Base-by-base conservation (phyloP, 2,888 invertebrate genomes). In the Adela reaumurella region DNA sequence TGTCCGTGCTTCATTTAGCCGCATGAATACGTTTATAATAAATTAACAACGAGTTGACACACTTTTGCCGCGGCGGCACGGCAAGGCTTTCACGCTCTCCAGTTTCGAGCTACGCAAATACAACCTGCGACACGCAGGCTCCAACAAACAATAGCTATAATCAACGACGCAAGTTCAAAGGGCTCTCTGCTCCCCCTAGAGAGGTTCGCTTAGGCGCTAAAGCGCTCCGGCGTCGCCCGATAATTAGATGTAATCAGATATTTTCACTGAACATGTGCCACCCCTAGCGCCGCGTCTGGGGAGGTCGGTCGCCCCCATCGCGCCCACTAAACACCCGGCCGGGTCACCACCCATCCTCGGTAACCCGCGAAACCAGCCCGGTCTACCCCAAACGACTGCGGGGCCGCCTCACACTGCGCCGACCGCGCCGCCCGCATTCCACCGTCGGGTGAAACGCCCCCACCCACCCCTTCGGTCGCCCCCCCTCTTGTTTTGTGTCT, bases 211-310 rank as follows among this genome's bases (percentile, higher is more conserved):
- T 57, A 58, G 59, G 61, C 61, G 62, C 59, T 59, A 60, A 59
- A 58, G 59, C 55, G 57, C 58, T 58, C 54, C 41, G 46, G 46
- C 46, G 20, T 44, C 63, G 65, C 64, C 68, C 67, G 64, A 70
- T 77, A 77, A 76, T 76, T 74, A 76, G 73, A 70, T 74, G 74
- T 77, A 77, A 77, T 77, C 76, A 74, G 76, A 77, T 77, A 77
- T 76, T 76, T 77, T 74, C 70, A 66, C 71, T 67, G 68, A 72
- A 69, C 68, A 64, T 66, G 64, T 64, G 62, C 57, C 20, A 11
- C 16, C 14, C 44, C 11, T 19, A 3, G 11, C 45, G 16, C 45
- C 10, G 20, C 19, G 19, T 19, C 19, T n/a, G 16, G 20, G 20
- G 19, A 5, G 2, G n/a, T n/a, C n/a, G n/a, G n/a, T 4, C 45